Percentiles rank a stretch among this genome's conserved stretches.
Evolutionary conservation across 2,888 invertebrate species (phyloP).

Genomic region (Venusia cambrica): DNA sequence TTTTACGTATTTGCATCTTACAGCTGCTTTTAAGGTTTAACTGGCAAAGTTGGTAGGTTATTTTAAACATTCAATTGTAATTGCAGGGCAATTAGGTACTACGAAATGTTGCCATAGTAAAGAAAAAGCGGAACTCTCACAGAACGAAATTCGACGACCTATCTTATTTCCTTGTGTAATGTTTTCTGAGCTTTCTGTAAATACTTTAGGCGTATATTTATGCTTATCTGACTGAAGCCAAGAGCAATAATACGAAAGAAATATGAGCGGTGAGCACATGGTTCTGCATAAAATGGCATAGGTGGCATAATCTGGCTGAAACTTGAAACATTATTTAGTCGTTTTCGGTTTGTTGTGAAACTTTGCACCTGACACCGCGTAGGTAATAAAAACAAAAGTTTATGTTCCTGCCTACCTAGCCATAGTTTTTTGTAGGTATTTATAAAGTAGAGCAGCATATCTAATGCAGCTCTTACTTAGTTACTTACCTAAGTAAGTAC

Average conservation of each 20-base stretch:
- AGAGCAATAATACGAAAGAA: conserved; percentile 54
- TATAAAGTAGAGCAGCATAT: no score
- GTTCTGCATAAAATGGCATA: conserved; percentile 52
- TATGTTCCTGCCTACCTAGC: background rate
- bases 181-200: conserved; percentile 56
- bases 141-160: conserved; percentile 43
- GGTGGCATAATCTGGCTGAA: conserved; percentile 51
- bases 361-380: conserved; percentile 19
- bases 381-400: background rate
- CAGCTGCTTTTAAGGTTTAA: conserved; percentile 16
- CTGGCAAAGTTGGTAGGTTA: conserved; percentile 17
- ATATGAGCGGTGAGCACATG: conserved; percentile 48
- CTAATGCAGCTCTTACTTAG: no score
- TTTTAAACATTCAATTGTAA: conserved; percentile 13
- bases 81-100: conserved; percentile 13
- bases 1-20: conserved; percentile 19
- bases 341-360: conserved; percentile 42
- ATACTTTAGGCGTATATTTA: conserved; percentile 51
- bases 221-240: conserved; percentile 54
- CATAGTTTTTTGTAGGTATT: no score
- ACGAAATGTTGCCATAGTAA: conserved; percentile 34
- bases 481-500: no score
- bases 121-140: conserved; percentile 36
- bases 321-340: conserved; percentile 56
- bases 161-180: conserved; percentile 44